phyloP scores from a whole-genome alignment of 2,888 invertebrate genomes.

The Psylliodes chrysocephalus region DNA sequence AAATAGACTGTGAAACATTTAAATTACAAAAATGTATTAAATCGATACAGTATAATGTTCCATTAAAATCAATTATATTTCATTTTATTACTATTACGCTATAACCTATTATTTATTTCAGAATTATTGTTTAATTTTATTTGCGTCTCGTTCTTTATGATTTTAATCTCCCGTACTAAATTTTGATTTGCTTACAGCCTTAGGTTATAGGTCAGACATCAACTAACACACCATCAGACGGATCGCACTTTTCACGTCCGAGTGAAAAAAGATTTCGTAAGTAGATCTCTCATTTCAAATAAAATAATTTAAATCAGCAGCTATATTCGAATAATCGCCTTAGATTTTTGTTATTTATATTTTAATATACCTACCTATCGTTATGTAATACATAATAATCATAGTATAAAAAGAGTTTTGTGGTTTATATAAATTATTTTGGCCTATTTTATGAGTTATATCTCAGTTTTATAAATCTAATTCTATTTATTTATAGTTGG shows the following conservation, averaged over 20 bases:
- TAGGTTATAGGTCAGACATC: slow-evolving; percentile 49
- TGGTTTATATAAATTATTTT: too few relatives aligned
- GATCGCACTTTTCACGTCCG: slow-evolving; percentile 39
- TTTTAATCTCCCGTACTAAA: slow-evolving; percentile 36
- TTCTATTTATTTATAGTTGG: too few relatives aligned
- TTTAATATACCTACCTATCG: background rate
- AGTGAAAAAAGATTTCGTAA: slow-evolving; percentile 40
- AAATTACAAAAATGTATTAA: background rate
- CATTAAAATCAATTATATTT: too few relatives aligned
- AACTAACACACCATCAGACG: slow-evolving; percentile 36
- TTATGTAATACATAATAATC: background rate
- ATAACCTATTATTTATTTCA: too few relatives aligned
- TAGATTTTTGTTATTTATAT: slow-evolving; percentile 3
- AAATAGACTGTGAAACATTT: too few relatives aligned
- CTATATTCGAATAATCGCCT: background rate
- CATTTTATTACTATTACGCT: too few relatives aligned
- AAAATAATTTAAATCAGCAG: slow-evolving; percentile 17
- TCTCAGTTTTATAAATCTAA: too few relatives aligned
- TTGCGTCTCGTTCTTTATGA: too few relatives aligned
- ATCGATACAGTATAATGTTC: background rate
- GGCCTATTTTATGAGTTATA: too few relatives aligned
- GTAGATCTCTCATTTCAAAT: slow-evolving; percentile 32
- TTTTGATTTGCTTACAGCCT: slow-evolving; percentile 43
- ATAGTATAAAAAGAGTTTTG: background rate
- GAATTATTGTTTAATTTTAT: too few relatives aligned